Evolutionary conservation across 2,797 vertebrate species (phyloP).

Genomic region (Sebastes flavidus): DNA sequence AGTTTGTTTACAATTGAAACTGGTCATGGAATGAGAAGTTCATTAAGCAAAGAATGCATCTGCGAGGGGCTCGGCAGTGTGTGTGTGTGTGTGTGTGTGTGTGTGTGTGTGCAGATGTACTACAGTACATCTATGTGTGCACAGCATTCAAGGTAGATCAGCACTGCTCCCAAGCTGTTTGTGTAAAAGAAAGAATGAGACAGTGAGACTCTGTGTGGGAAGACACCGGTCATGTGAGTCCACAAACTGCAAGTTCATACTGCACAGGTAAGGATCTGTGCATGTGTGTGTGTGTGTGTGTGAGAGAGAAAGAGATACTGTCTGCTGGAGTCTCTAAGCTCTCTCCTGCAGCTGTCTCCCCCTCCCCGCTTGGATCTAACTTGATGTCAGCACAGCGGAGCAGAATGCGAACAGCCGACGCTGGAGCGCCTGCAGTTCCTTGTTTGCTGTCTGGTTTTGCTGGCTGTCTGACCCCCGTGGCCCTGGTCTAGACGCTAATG

Average conservation of each 20-base stretch:
- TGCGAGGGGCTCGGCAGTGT: slow-evolving; percentile 5
- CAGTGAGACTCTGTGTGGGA: background rate
- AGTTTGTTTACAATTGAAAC: slow-evolving; percentile 79
- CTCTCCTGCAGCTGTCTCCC: slow-evolving; percentile 31
- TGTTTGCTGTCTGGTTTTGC: slow-evolving; percentile 54
- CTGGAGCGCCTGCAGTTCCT: slow-evolving; percentile 46
- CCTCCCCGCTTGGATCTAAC: slow-evolving; percentile 19
- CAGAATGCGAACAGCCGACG: slow-evolving; percentile 28
- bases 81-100: slow-evolving; percentile 2
- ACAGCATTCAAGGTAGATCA: background rate
- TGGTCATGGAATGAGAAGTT: slow-evolving; percentile 75
- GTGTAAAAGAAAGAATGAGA: background rate
- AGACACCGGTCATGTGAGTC: background rate
- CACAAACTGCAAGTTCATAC: slow-evolving; percentile 1
- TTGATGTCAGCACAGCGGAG: slow-evolving; percentile 47
- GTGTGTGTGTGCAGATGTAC: background rate
- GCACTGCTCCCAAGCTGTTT: background rate
- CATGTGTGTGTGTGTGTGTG: background rate
- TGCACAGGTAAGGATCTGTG: slow-evolving; percentile 10
- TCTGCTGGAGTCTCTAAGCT: slow-evolving; percentile 4
- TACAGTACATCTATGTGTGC: background rate
- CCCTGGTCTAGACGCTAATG: slow-evolving; percentile 73
- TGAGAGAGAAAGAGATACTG: background rate
- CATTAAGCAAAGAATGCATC: slow-evolving; percentile 66
- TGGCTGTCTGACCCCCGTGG: slow-evolving; percentile 66